Conservation (phyloP, 64 coral and sea anemone species). For the Pachyseris speciosa region DNA sequence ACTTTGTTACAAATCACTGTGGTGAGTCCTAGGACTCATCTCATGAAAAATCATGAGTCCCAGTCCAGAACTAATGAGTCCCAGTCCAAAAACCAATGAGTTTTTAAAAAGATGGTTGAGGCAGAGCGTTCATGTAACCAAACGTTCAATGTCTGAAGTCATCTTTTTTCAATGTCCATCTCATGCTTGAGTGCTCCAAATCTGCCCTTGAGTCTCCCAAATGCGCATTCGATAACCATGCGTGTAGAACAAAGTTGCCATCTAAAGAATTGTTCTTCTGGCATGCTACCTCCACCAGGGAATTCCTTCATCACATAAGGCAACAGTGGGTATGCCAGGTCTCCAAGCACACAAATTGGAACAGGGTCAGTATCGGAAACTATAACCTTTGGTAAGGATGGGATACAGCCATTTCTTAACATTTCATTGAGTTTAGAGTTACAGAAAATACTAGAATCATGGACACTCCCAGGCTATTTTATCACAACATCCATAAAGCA, state of each 20-base stretch:
- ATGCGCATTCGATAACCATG: neutral
- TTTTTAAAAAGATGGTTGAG: too few species aligned
- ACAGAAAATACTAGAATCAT: constrained; percentile 19
- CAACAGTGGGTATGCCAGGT: too few species aligned
- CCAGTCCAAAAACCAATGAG: too few species aligned
- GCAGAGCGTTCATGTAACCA: too few species aligned
- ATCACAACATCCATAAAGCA: constrained; percentile 17
- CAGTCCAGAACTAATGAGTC: too few species aligned
- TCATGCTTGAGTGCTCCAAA: neutral
- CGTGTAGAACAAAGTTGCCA: neutral
- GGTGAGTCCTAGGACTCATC: too few species aligned
- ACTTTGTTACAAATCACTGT: too few species aligned
- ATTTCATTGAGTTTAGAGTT: neutral
- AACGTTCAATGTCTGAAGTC: too few species aligned
- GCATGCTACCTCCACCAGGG: neutral
- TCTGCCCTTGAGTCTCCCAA: constrained; percentile 6
- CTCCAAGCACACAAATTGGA: constrained; percentile 18
- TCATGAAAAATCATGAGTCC: too few species aligned
- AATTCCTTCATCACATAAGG: neutral
- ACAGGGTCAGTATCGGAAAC: neutral
- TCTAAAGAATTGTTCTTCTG: neutral
- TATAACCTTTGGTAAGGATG: constrained; percentile 6
- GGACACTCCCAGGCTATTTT: constrained; percentile 23
- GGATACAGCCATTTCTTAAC: constrained; percentile 7
- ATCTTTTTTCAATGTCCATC: too few species aligned